A percentile compares a stretch with the other conserved stretches of the same genome.
Conservation (phyloP, 2,113 vertebrate genomes). For the Numida meleagris region DNA sequence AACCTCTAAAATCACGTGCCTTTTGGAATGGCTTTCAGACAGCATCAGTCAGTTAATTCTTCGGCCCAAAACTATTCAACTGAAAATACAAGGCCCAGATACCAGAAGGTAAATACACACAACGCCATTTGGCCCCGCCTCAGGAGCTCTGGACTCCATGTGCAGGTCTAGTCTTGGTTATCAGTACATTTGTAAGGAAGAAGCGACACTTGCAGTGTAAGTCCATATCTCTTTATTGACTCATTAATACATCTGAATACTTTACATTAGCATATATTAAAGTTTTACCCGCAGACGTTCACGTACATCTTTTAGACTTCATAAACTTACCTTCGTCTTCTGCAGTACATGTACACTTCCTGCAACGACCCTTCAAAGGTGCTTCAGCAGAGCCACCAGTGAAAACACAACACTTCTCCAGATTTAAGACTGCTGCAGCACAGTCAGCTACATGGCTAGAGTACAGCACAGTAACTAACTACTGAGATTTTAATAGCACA, state of each 20-base stretch:
- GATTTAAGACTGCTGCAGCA: neutral
- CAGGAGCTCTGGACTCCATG: accelerated
- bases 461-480: neutral
- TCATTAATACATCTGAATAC: neutral
- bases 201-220: neutral
- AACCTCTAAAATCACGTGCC: accelerated
- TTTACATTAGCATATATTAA: neutral
- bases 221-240: neutral
- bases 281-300: accelerated
- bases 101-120: neutral
- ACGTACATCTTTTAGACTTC: neutral
- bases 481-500: accelerated
- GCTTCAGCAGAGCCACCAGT: neutral
- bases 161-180: accelerated
- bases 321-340: conserved; percentile 32
- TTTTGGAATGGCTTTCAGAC: neutral
- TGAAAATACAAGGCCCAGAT: neutral
- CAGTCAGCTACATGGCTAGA: neutral
- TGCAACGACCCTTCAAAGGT: neutral
- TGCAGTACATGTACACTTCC: accelerated
- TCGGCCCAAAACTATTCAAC: neutral
- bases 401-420: accelerated
- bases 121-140: accelerated
- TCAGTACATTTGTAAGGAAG: neutral
- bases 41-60: neutral